Conservation (phyloP, 2,888 invertebrate species). For the Nomada fucata region DNA sequence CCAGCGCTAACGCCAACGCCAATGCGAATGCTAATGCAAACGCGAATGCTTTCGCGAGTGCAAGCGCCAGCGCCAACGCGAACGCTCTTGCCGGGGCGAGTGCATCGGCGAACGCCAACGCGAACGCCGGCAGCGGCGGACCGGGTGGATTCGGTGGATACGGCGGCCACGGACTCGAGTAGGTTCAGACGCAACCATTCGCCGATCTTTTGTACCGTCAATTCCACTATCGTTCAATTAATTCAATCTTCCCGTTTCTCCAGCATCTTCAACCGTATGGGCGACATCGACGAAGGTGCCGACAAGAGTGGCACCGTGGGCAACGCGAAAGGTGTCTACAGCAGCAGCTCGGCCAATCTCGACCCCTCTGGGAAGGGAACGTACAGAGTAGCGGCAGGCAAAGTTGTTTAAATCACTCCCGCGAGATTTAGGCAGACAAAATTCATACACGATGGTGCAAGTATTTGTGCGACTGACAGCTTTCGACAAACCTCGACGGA, state of each 20-base stretch:
- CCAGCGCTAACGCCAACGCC: slow-evolving; percentile 58
- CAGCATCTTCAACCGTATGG: slow-evolving; percentile 82
- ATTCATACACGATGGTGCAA: slow-evolving; percentile 3
- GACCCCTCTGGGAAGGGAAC: slow-evolving; percentile 85
- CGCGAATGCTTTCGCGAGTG: slow-evolving; percentile 43
- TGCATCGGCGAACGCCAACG: slow-evolving; percentile 57
- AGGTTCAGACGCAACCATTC: slow-evolving; percentile 22
- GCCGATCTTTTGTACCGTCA: too few species aligned
- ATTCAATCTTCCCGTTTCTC: slow-evolving; percentile 22
- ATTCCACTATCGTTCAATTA: neutral
- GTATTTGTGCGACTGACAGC: neutral
- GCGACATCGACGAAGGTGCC: slow-evolving; percentile 80
- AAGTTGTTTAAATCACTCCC: slow-evolving; percentile 36
- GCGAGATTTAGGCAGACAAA: neutral
- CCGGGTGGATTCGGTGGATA: slow-evolving; percentile 45
- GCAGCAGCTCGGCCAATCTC: slow-evolving; percentile 84
- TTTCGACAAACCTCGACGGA: neutral
- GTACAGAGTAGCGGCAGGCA: slow-evolving; percentile 85
- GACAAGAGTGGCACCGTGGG: slow-evolving; percentile 83
- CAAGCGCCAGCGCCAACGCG: slow-evolving; percentile 53
- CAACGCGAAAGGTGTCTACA: slow-evolving; percentile 85
- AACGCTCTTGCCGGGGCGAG: slow-evolving; percentile 58
- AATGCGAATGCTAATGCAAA: slow-evolving; percentile 60
- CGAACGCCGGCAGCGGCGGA: slow-evolving; percentile 62
- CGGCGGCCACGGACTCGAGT: slow-evolving; percentile 59